A percentile compares a stretch with the other conserved stretches of the same genome.
Conservation (phyloP, 1,140 invertebrate species). For the Carposina sasakii region DNA sequence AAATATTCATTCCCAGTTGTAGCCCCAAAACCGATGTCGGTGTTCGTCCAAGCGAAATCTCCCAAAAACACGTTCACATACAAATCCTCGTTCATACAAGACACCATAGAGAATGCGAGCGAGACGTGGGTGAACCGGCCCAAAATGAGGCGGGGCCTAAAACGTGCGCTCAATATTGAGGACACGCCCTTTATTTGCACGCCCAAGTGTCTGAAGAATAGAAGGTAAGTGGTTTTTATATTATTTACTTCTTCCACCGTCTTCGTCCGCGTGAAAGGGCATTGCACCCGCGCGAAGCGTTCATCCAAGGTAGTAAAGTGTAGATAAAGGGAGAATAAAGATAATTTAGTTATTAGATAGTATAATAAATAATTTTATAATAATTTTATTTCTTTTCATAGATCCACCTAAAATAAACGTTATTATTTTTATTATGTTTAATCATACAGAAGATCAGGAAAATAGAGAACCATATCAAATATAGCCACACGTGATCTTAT, state of each 20-base stretch:
- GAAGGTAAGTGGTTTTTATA: constrained; percentile 51
- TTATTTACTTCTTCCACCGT: too few species aligned
- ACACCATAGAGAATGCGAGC: constrained; percentile 65
- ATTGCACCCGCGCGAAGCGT: too few species aligned
- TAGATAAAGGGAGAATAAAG: too few species aligned
- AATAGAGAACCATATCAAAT: too few species aligned
- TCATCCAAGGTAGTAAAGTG: too few species aligned
- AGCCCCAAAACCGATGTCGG: constrained; percentile 61
- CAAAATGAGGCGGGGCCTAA: constrained; percentile 48
- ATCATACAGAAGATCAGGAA: too few species aligned
- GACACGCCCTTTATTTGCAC: constrained; percentile 69
- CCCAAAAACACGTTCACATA: constrained; percentile 61
- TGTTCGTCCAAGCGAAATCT: constrained; percentile 52
- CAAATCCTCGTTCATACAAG: constrained; percentile 66
- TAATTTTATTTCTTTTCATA: background rate
- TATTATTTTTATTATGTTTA: too few species aligned
- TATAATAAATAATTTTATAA: background rate
- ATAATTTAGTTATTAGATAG: too few species aligned
- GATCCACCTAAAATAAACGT: too few species aligned
- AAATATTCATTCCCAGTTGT: constrained; percentile 42
- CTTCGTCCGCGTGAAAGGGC: too few species aligned
- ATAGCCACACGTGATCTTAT: too few species aligned
- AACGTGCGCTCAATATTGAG: constrained; percentile 54
- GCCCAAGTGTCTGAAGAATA: constrained; percentile 47
- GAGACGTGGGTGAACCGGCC: constrained; percentile 65